Base-by-base conservation (phyloP, 2,113 vertebrate species). In the Saccopteryx leptura region DNA sequence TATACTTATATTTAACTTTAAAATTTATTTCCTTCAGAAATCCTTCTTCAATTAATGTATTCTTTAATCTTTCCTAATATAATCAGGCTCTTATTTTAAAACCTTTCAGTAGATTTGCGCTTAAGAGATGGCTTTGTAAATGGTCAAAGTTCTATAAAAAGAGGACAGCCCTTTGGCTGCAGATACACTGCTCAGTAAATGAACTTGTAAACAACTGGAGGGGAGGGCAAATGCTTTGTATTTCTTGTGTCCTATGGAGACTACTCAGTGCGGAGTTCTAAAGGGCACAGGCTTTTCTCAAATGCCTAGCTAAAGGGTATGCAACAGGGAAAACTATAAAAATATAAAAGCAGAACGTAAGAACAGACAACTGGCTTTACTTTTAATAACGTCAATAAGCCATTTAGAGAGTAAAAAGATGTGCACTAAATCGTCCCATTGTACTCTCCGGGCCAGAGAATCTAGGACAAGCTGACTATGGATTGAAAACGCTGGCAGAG, bases 321-420 rank as follows among this genome's bases (percentile, higher is more conserved):
- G 60, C 19, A 23, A 7, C 39, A 60, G 39, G 15, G 19, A 50
- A 12, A 65, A 50, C 66, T 21, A 63, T 61, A 58, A 88, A 88
- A 88, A 58, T 23, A 88, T 5, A 33, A 87, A 92, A 78, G 72
- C 60, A 52, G 76, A 93, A 96, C 61, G 92, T 87, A 94, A 71
- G 88, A 46, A 92, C 1, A 78, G 71, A 66, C n/a, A 71, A 75
- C 48, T 18, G 54, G 79, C n/a, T 52, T 58, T 60, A 46, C 72
- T 72, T 60, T 91, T 46, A 60, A 69, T 3, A 86, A 92, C 1
- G 7, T 65, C 26, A 65, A 19, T 23, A 80, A 94, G 52, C 79
- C 93, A 39, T 65, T 83, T 54, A 50, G 15, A 75, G 48, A 91
- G 28, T 28, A 83, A 74, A 92, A 94, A 52, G 91, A 60, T 52